Evolutionary conservation across 2,888 invertebrate species (phyloP), one percentile per base, ranked within the genome.

Genomic region (Rhogogaster chlorosoma): DNA sequence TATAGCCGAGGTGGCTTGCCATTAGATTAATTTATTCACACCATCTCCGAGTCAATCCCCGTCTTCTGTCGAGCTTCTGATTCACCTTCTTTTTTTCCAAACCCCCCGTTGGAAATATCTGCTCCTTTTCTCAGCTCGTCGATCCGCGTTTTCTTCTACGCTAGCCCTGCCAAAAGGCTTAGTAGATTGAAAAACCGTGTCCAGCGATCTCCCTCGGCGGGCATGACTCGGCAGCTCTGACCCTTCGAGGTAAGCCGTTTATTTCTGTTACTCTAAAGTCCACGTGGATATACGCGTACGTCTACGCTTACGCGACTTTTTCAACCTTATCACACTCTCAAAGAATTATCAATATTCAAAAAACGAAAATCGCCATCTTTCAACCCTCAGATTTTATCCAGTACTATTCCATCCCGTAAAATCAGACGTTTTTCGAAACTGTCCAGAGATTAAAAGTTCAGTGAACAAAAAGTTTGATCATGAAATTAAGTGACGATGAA

Each of bases 181-280:
- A 22, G 61, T 42, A 64, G 64, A 80, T 80, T 80, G 80, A 61
- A 61, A 80, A 80, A 80, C 61, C 80, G n/a, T 80, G 80, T 80
- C 80, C 61, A 38, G 61, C 80, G 61, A 57, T 80, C 61, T 36
- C 80, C 61, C 61, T 38, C 80, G 36, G 38, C 80, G 36, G 80
- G 64, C 61, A 80, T 80, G 80, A 80, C 61, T 80, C 80, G 61
- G 80, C 80, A 61, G 64, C 38, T 80, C 42, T 42, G 80, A 80
- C 80, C 80, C 64, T 80, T 18, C 80, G 29, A 49, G 32, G 77
- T 77, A 53, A 77, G 77, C 77, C 77, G 77, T 77, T 77, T 53
- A 77, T 77, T 53, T 53, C 77, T 77, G 77, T 77, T 77, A 77
- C 49, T 53, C 53, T 29, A 77, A 49, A 77, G 29, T 53, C 77